phyloP scores from a whole-genome alignment of 2,113 vertebrate species.

The Eonycteris spelaea region DNA sequence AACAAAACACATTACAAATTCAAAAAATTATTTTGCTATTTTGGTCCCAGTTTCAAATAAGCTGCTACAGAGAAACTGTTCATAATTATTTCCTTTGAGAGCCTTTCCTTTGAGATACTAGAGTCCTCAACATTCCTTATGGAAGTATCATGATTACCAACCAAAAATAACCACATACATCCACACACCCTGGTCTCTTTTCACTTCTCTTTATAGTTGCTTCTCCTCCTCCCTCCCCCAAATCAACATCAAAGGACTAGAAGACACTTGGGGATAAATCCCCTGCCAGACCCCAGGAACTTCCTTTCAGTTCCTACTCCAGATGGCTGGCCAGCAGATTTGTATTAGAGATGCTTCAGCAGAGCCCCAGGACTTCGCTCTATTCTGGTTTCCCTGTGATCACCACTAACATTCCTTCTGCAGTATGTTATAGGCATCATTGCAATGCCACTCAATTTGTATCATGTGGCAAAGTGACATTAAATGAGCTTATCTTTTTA shows the following conservation, averaged over 20 bases:
- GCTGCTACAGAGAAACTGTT: not conserved
- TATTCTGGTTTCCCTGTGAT: not conserved
- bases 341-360: not conserved
- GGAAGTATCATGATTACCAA: not conserved
- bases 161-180: slow-evolving; percentile 39
- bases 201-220: not conserved
- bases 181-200: not conserved
- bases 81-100: not conserved
- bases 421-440: not conserved
- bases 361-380: not conserved
- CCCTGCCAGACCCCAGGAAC: not conserved
- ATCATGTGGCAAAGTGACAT: not conserved
- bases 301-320: not conserved
- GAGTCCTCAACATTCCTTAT: not conserved
- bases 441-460: not conserved
- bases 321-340: not conserved
- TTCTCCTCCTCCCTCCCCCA: not conserved
- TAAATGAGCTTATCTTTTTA: not conserved
- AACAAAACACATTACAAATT: not conserved
- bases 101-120: not conserved
- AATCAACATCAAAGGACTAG: not conserved
- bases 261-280: not conserved
- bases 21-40: not conserved
- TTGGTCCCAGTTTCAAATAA: not conserved
- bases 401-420: not conserved